Evolutionary conservation across 2,888 invertebrate species (phyloP).

Genomic region (Dicyrtoma fusca): DNA sequence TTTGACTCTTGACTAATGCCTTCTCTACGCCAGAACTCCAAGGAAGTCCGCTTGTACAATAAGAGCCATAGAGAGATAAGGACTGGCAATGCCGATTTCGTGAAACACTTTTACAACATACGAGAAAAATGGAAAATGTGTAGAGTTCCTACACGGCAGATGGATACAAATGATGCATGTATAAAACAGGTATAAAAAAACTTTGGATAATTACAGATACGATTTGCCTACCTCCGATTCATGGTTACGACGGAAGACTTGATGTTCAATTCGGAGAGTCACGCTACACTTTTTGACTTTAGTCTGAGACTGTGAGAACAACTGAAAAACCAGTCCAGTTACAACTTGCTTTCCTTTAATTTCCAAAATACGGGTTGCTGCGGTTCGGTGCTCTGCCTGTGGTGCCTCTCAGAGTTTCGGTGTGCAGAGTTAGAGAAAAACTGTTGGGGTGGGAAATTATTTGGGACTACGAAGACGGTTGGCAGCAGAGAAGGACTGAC

Average conservation of each 20-base stretch:
- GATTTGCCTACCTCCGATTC: slow-evolving; percentile 33
- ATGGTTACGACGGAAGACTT: slow-evolving; percentile 16
- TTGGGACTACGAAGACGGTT: background rate
- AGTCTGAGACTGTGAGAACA: background rate
- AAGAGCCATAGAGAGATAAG: too few species aligned
- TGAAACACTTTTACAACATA: too few species aligned
- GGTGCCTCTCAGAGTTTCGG: too few species aligned
- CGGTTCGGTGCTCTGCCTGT: too few species aligned
- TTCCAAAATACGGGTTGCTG: too few species aligned
- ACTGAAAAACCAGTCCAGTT: background rate
- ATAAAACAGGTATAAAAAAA: background rate
- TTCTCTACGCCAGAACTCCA: too few species aligned
- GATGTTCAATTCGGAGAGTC: slow-evolving; percentile 15
- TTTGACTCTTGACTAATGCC: too few species aligned
- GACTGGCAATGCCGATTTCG: too few species aligned
- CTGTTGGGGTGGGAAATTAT: background rate
- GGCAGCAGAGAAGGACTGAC: background rate
- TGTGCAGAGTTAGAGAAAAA: background rate
- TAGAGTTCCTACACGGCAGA: too few species aligned
- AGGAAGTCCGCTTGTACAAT: too few species aligned
- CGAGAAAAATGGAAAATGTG: too few species aligned
- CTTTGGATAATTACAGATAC: slow-evolving; percentile 15
- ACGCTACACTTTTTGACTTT: slow-evolving; percentile 24
- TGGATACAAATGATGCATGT: too few species aligned
- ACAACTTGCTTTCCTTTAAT: background rate